Evolutionary conservation across 2,113 vertebrate species (phyloP).

Genomic region (Tapirus terrestris): DNA sequence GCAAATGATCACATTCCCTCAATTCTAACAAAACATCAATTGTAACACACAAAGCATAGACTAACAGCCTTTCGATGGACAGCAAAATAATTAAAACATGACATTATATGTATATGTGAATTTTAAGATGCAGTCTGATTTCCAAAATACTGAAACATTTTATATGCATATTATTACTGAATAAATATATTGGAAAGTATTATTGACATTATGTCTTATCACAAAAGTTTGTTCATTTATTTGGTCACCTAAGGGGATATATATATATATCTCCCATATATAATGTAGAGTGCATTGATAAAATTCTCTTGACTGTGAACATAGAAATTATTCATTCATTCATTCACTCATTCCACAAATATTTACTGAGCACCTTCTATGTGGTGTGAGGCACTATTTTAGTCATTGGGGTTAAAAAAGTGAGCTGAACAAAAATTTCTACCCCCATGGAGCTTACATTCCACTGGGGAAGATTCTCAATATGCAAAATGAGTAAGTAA

Average conservation of each 20-base stretch:
- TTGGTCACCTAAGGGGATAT: background rate
- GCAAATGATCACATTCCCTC: background rate
- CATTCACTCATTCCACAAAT: background rate
- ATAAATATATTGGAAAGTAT: background rate
- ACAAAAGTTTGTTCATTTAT: background rate
- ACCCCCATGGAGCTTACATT: background rate
- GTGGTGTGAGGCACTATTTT: background rate
- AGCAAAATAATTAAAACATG: constrained; percentile 23
- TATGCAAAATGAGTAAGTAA: constrained; percentile 6
- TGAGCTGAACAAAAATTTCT: background rate
- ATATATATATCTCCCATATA: background rate
- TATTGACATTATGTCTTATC: background rate
- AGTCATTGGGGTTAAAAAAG: background rate
- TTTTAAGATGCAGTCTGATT: constrained; percentile 4
- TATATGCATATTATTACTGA: background rate
- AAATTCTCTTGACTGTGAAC: background rate
- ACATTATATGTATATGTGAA: background rate
- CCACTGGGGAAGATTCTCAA: background rate
- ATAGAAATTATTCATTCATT: background rate
- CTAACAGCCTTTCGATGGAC: background rate
- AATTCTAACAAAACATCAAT: background rate
- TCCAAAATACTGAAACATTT: constrained; percentile 35
- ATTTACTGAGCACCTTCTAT: background rate
- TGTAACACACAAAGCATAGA: background rate
- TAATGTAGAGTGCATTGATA: background rate